phyloP scores from a whole-genome alignment of 2,888 invertebrate species.

The Apodemia mormo region DNA sequence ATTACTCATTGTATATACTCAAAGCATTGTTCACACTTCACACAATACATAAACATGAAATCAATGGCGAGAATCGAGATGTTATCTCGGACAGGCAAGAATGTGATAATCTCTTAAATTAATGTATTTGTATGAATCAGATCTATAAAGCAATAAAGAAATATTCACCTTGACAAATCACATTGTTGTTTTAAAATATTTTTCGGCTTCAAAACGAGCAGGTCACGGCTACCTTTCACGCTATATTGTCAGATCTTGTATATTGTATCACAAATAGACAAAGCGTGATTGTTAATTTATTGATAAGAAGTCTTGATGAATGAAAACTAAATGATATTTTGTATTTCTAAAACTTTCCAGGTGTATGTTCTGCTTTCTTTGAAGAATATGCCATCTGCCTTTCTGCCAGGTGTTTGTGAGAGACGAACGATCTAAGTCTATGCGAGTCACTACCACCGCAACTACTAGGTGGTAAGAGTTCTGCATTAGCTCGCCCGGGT shows the following conservation, averaged over 20 bases:
- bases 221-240: conserved; percentile 15
- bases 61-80: conserved; percentile 2
- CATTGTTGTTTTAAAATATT: conserved; percentile 14
- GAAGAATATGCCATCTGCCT: too few relatives aligned
- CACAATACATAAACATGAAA: conserved; percentile 3
- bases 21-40: neutral
- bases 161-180: conserved; percentile 15
- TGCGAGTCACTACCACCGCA: too few relatives aligned
- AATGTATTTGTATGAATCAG: conserved; percentile 15
- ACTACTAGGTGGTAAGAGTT: too few relatives aligned
- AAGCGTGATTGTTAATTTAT: neutral
- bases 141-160: conserved; percentile 13
- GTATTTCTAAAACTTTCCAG: too few relatives aligned
- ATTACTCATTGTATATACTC: neutral
- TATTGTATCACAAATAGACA: neutral
- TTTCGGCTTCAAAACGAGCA: neutral
- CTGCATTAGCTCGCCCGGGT: too few relatives aligned
- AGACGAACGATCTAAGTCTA: too few relatives aligned
- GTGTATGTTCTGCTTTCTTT: too few relatives aligned
- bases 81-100: conserved; percentile 1
- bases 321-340: neutral
- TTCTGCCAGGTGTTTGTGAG: too few relatives aligned
- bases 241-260: conserved; percentile 1
- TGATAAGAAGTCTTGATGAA: conserved; percentile 11
- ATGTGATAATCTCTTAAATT: conserved; percentile 14